Percentiles rank a stretch among this genome's conserved stretches.
phyloP scores from a whole-genome alignment of 1,140 invertebrate species.

The Ectropis grisescens region DNA sequence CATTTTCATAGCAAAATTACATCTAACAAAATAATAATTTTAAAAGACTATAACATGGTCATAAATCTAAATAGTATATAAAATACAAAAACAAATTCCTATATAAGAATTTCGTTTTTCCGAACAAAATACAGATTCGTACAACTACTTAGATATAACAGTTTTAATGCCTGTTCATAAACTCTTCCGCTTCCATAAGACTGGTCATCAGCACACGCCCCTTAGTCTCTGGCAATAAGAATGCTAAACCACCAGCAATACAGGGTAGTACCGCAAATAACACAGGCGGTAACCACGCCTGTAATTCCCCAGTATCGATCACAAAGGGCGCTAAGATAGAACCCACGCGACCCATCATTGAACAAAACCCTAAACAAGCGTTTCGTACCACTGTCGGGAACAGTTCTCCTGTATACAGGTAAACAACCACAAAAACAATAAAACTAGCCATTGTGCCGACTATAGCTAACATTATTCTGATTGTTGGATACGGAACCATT shows the following conservation, averaged over 20 bases:
- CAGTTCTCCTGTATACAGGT: slow-evolving; percentile 77
- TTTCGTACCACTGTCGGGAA: slow-evolving; percentile 79
- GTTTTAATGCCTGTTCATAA: too few species aligned
- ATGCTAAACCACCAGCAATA: slow-evolving; percentile 74
- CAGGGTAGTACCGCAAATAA: slow-evolving; percentile 78
- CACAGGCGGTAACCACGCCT: slow-evolving; percentile 74
- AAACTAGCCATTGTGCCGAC: slow-evolving; percentile 78
- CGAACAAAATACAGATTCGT: too few species aligned
- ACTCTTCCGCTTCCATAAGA: slow-evolving; percentile 81
- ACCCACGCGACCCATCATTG: slow-evolving; percentile 77
- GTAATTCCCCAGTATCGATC: slow-evolving; percentile 55
- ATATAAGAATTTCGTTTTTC: too few species aligned
- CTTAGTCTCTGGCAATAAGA: slow-evolving; percentile 82
- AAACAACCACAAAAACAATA: slow-evolving; percentile 76
- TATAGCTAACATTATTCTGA: slow-evolving; percentile 72
- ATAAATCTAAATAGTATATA: too few species aligned
- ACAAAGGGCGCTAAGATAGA: slow-evolving; percentile 78
- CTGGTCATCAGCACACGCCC: slow-evolving; percentile 81
- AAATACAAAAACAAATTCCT: too few species aligned
- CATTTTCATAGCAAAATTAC: too few species aligned
- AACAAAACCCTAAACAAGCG: slow-evolving; percentile 76
- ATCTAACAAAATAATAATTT: too few species aligned
- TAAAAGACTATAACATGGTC: too few species aligned
- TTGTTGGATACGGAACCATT: slow-evolving; percentile 59
- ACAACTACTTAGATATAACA: too few species aligned